Evolutionary conservation across 2,888 invertebrate genomes (phyloP).

Genomic region (Megamerina dolium): DNA sequence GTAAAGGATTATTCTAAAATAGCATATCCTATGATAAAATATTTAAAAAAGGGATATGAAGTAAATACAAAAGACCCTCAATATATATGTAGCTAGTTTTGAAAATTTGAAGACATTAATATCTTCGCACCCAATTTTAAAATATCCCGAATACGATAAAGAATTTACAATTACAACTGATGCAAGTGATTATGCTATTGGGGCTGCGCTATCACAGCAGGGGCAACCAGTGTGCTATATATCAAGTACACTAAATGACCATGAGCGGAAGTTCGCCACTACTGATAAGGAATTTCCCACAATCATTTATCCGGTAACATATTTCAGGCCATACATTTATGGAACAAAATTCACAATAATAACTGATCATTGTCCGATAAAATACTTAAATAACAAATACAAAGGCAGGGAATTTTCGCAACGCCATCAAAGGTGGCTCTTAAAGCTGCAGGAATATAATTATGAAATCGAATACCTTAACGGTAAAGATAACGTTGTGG

Average conservation of each 20-base stretch:
- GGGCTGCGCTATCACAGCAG: constrained; percentile 9
- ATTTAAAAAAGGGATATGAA: too few relatives aligned
- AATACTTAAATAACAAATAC: too few relatives aligned
- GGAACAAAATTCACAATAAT: too few relatives aligned
- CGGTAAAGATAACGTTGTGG: too few relatives aligned
- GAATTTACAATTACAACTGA: constrained; percentile 11
- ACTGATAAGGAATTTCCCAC: constrained; percentile 3
- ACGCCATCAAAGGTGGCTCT: too few relatives aligned
- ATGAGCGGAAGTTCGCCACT: constrained; percentile 1
- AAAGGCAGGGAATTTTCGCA: too few relatives aligned
- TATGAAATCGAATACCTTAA: too few relatives aligned
- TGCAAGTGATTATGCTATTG: constrained; percentile 6
- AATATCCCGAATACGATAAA: constrained; percentile 7
- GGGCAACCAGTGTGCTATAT: constrained; percentile 12
- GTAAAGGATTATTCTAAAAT: too few relatives aligned
- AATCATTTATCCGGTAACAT: constrained; percentile 1
- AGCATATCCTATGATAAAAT: too few relatives aligned
- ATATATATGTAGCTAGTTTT: constrained; percentile 15
- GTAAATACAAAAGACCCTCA: constrained; percentile 7
- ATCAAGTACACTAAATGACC: constrained; percentile 8
- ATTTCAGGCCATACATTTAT: too few relatives aligned
- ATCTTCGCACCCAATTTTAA: constrained; percentile 8
- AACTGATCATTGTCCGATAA: too few relatives aligned
- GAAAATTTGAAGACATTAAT: constrained; percentile 15
- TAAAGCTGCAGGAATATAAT: too few relatives aligned